These are phyloP conservation scores for Echinarachnius parma DNA, from an alignment of 53 echinoderm and acorn worm species.

Conservation along the genomic window DNA sequence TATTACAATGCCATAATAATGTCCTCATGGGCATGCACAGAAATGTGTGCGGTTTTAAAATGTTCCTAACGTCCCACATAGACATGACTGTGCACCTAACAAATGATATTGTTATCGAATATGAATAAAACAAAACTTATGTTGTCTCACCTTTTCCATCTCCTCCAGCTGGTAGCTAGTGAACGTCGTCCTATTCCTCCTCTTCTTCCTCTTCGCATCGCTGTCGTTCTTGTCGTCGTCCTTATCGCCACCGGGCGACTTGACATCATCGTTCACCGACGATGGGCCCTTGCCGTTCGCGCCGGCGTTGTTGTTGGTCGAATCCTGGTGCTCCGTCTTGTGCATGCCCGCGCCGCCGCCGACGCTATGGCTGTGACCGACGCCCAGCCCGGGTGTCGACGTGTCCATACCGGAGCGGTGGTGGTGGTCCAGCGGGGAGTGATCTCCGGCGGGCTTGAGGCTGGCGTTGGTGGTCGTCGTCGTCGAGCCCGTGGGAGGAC, in stretches of 20 bases:
- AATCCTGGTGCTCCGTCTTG: conserved; percentile 32
- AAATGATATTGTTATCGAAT: too few species aligned
- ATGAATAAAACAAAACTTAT: background rate
- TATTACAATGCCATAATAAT: too few species aligned
- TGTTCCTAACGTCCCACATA: too few species aligned
- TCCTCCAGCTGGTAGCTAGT: conserved; percentile 98
- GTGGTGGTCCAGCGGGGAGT: conserved; percentile 33
- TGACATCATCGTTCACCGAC: conserved; percentile 75
- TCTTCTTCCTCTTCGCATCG: conserved; percentile 92
- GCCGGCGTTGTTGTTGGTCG: conserved; percentile 59
- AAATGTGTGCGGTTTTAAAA: too few species aligned
- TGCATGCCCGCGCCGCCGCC: conserved; percentile 13
- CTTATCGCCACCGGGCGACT: conserved; percentile 58
- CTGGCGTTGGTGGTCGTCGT: conserved; percentile 25
- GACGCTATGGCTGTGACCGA: background rate
- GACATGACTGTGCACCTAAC: too few species aligned
- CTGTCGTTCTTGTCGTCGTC: conserved; percentile 84
- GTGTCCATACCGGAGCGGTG: conserved; percentile 34
- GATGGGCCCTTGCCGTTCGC: conserved; percentile 72
- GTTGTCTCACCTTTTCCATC: conserved; percentile 66
- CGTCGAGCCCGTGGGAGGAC: conserved; percentile 38
- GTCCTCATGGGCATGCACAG: too few species aligned
- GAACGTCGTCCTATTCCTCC: conserved; percentile 94
- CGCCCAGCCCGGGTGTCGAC: conserved; percentile 13
- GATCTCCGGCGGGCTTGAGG: conserved; percentile 34